Percentiles rank a stretch among this genome's conserved stretches.
These are phyloP conservation scores for Sphenopsis melanotis DNA, from an alignment of 2,797 vertebrate species.

Conservation along the genomic window DNA sequence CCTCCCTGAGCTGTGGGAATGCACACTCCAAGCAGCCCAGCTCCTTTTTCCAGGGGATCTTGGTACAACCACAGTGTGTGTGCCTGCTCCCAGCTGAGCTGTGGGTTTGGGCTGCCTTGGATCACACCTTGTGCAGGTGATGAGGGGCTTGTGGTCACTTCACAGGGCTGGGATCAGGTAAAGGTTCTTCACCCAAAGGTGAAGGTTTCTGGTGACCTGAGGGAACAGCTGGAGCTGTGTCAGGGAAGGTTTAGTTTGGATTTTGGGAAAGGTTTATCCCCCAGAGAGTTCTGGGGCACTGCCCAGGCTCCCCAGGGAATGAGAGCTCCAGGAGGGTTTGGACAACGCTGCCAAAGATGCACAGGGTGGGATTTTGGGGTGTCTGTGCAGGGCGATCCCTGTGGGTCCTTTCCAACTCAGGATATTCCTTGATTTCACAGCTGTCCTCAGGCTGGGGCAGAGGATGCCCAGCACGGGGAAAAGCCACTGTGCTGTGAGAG, in stretches of 20 bases:
- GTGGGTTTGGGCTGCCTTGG: neutral
- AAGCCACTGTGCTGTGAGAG: neutral
- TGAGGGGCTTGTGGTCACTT: neutral
- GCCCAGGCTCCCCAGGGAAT: neutral
- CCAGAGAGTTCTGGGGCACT: neutral
- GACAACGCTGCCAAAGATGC: rapidly evolving
- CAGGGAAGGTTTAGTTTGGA: neutral
- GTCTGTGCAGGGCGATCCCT: neutral
- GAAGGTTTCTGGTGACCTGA: neutral
- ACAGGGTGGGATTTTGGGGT: neutral
- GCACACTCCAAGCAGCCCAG: neutral
- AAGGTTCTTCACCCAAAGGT: neutral
- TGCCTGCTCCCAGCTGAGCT: neutral
- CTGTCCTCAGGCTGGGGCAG: neutral
- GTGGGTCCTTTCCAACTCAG: neutral
- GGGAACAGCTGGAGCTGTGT: rapidly evolving
- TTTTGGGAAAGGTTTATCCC: neutral
- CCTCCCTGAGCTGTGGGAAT: neutral
- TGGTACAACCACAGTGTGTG: neutral
- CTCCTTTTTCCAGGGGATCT: neutral
- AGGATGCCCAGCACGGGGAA: neutral
- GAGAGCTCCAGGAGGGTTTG: neutral
- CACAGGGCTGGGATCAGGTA: neutral
- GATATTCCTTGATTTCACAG: neutral
- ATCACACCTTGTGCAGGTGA: neutral